phyloP scores from a whole-genome alignment of 2,888 invertebrate species.

The Trichopoda pennipes region DNA sequence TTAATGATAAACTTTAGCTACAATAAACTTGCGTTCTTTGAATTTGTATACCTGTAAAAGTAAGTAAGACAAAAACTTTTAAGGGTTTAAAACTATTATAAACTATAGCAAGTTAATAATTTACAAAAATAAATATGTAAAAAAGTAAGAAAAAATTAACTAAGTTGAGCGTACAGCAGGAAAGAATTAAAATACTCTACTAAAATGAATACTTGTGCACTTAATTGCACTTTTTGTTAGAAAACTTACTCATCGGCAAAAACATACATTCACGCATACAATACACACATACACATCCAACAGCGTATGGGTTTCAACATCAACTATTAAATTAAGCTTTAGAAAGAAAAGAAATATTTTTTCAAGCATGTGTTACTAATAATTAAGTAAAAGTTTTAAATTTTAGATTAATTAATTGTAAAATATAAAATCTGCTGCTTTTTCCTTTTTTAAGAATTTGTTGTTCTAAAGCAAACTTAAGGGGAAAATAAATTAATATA shows the following conservation, averaged over 20 bases:
- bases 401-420: too few species aligned
- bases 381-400: too few species aligned
- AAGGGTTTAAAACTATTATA: constrained; percentile 23
- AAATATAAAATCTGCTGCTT: too few species aligned
- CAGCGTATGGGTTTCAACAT: too few species aligned
- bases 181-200: not conserved
- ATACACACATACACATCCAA: not conserved
- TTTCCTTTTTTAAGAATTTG: too few species aligned
- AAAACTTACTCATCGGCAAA: not conserved
- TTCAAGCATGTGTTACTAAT: too few species aligned
- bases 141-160: not conserved
- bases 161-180: not conserved
- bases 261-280: not conserved
- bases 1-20: too few species aligned
- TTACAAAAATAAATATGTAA: too few species aligned
- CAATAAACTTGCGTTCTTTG: constrained; percentile 11
- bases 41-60: constrained; percentile 45
- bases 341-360: constrained; percentile 30
- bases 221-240: constrained; percentile 33
- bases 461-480: too few species aligned
- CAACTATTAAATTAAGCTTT: not conserved
- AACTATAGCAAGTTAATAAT: constrained; percentile 43
- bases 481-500: too few species aligned
- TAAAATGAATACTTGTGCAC: not conserved
- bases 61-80: constrained; percentile 22